phyloP scores from a whole-genome alignment of 2,888 invertebrate genomes.

The Erpobdella octoculata region DNA sequence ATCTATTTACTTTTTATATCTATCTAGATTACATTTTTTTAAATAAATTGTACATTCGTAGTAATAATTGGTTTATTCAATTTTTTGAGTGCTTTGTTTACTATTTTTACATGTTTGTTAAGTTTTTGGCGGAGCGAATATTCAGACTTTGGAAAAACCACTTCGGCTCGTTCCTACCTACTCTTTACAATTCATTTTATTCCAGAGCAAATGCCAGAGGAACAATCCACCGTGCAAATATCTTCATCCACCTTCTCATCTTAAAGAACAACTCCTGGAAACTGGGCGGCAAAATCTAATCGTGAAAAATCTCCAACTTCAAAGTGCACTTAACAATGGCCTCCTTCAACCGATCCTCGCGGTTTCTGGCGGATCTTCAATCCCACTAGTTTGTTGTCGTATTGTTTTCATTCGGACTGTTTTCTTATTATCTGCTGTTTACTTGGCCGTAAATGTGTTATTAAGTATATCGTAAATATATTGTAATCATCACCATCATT shows the following conservation, averaged over 20 bases:
- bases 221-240: constrained; percentile 29
- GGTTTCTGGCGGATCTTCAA: constrained; percentile 13
- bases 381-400: constrained; percentile 5
- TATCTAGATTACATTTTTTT: no score
- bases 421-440: background rate
- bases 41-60: no score
- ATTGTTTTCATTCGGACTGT: background rate
- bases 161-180: no score
- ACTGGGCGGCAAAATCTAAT: constrained; percentile 29
- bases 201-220: constrained; percentile 29
- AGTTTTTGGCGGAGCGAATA: no score
- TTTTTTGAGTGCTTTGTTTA: no score
- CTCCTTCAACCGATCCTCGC: constrained; percentile 26
- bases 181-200: background rate
- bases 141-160: no score
- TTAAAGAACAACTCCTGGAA: constrained; percentile 28
- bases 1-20: no score
- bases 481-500: background rate
- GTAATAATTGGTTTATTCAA: no score
- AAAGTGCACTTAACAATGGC: constrained; percentile 27
- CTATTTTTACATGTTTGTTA: no score
- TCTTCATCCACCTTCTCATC: constrained; percentile 28
- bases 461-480: background rate
- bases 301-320: constrained; percentile 28
- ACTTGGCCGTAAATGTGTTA: background rate